A percentile compares a stretch with the other conserved stretches of the same genome.
Conservation (phyloP, 1,140 invertebrate species). For the Leptinotarsa lineolata region DNA sequence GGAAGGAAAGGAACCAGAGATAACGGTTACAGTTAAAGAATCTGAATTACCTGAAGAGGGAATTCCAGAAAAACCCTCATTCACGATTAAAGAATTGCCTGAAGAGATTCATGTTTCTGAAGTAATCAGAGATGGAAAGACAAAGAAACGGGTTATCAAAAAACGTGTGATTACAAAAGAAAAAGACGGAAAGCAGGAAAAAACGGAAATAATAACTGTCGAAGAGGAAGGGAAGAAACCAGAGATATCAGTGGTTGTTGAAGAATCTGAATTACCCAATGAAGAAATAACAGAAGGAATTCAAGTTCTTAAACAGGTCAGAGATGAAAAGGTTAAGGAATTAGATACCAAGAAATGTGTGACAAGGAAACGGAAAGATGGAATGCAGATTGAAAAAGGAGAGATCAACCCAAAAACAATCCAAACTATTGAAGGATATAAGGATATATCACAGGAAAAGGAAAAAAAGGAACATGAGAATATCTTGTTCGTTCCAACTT, state of each 20-base stretch:
- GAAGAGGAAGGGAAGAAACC: constrained; percentile 52
- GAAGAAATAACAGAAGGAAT: no score
- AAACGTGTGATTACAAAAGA: constrained; percentile 47
- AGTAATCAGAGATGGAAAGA: constrained; percentile 44
- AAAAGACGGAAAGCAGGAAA: constrained; percentile 46
- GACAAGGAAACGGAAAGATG: constrained; percentile 49
- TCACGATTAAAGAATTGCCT: constrained; percentile 51
- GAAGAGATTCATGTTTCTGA: constrained; percentile 50
- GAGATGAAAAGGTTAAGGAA: constrained; percentile 35
- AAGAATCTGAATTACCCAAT: constrained; percentile 55
- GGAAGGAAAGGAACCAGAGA: constrained; percentile 49
- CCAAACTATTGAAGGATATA: constrained; percentile 42
- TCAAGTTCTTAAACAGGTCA: constrained; percentile 32
- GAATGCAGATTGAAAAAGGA: constrained; percentile 48
- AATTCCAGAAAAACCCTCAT: constrained; percentile 40
- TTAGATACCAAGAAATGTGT: constrained; percentile 34
- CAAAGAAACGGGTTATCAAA: constrained; percentile 45
- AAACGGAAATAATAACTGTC: constrained; percentile 50
- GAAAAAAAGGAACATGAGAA: constrained; percentile 35
- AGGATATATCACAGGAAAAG: constrained; percentile 28
- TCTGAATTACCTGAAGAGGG: constrained; percentile 54
- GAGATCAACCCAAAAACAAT: constrained; percentile 50
- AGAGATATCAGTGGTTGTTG: constrained; percentile 48
- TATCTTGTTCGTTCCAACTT: constrained; percentile 41
- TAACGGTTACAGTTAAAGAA: constrained; percentile 53